A percentile compares a stretch with the other conserved stretches of the same genome.
Conservation (phyloP, 2,888 invertebrate genomes). For the Epinotia bilunana region DNA sequence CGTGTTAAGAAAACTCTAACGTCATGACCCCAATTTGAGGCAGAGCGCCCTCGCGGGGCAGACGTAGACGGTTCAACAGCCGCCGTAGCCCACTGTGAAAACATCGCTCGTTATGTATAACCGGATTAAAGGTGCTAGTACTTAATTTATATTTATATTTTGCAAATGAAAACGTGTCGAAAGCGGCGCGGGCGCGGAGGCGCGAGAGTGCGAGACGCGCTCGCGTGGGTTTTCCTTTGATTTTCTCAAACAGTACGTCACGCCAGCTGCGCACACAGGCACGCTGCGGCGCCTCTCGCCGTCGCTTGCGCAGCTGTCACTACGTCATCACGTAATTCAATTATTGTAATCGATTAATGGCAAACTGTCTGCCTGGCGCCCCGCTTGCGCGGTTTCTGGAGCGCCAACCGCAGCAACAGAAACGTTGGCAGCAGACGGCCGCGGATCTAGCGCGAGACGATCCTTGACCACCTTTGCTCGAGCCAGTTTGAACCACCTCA, state of each 20-base stretch:
- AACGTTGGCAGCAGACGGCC: constrained; percentile 44
- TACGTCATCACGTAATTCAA: constrained; percentile 74
- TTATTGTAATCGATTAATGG: constrained; percentile 79
- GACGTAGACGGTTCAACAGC: constrained; percentile 24
- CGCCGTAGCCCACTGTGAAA: constrained; percentile 26
- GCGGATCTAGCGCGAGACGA: constrained; percentile 50
- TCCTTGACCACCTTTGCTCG: constrained; percentile 59
- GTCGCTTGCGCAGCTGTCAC: constrained; percentile 74
- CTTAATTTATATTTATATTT: constrained; percentile 57
- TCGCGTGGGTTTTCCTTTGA: constrained; percentile 75
- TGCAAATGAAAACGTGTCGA: constrained; percentile 66
- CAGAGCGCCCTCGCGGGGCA: constrained; percentile 13
- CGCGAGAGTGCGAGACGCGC: constrained; percentile 50
- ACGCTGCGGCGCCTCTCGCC: constrained; percentile 53
- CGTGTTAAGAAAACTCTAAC: background rate
- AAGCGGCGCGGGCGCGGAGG: constrained; percentile 53
- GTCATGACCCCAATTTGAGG: constrained; percentile 14
- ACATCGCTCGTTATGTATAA: constrained; percentile 38
- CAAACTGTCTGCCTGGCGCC: constrained; percentile 67
- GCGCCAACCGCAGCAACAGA: constrained; percentile 55
- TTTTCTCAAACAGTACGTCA: constrained; percentile 72
- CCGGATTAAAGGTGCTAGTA: constrained; percentile 66
- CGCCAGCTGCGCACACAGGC: constrained; percentile 73
- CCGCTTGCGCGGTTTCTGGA: constrained; percentile 63
- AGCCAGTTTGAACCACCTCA: constrained; percentile 52